A percentile compares a stretch with the other conserved stretches of the same genome.
These are phyloP conservation scores for Euthynnus affinis DNA, from an alignment of 2,797 vertebrate genomes.

Conservation along the genomic window DNA sequence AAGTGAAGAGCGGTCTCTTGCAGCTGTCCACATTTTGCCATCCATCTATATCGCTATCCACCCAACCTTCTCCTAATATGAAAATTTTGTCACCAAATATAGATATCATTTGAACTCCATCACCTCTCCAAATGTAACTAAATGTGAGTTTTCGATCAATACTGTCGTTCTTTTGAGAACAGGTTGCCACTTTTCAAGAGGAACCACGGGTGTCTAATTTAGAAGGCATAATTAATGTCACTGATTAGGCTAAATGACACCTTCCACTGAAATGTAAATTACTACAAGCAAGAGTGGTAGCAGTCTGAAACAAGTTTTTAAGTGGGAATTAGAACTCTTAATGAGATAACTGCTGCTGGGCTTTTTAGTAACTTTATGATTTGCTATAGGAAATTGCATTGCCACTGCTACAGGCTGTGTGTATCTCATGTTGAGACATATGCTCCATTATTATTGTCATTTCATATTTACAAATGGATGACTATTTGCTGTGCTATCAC, in stretches of 20 bases:
- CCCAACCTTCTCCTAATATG: too few species aligned
- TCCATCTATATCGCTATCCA: too few species aligned
- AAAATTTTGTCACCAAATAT: too few species aligned
- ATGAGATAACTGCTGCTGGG: constrained; percentile 12
- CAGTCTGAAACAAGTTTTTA: constrained; percentile 21
- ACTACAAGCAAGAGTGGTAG: constrained; percentile 5
- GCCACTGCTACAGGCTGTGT: constrained; percentile 2
- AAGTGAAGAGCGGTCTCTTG: too few species aligned
- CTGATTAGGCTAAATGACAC: constrained; percentile 48
- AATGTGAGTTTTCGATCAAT: too few species aligned
- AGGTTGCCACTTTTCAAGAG: constrained; percentile 9
- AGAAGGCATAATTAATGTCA: constrained; percentile 45
- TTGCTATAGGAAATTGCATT: background rate
- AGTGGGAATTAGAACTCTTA: constrained; percentile 19
- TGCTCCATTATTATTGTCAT: background rate
- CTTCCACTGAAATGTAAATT: constrained; percentile 19
- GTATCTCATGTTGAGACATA: constrained; percentile 2
- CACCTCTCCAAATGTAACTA: too few species aligned
- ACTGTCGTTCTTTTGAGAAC: too few species aligned
- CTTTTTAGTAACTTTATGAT: constrained; percentile 12
- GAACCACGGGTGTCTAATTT: constrained; percentile 49
- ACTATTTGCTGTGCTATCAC: background rate
- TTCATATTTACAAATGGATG: background rate
- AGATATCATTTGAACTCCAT: too few species aligned
- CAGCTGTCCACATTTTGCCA: too few species aligned